Conservation (phyloP, 2,797 vertebrate species). For the Serranus cabrilla region DNA sequence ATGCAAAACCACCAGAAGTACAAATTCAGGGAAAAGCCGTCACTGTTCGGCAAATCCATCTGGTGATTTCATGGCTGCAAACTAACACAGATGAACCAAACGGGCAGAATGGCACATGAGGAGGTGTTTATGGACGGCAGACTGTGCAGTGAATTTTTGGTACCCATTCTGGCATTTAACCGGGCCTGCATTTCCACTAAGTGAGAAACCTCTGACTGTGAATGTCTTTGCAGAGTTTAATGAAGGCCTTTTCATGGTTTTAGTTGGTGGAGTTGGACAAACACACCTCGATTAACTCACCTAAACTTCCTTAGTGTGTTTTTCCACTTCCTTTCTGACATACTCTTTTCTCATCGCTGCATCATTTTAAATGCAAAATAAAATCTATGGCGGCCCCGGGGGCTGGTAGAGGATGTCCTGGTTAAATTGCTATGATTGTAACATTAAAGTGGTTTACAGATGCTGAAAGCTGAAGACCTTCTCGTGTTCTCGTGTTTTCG, state of each 20-base stretch:
- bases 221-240: slow-evolving; percentile 8
- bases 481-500: too few species aligned
- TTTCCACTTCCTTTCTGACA: not conserved
- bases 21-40: not conserved
- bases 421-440: too few species aligned
- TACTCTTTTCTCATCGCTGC: not conserved
- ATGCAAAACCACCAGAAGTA: slow-evolving; percentile 8
- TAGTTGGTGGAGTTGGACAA: slow-evolving; percentile 1
- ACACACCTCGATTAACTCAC: slow-evolving; percentile 7
- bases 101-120: slow-evolving; percentile 11
- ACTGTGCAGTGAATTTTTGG: slow-evolving; percentile 32
- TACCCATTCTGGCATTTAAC: slow-evolving; percentile 37
- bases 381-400: too few species aligned
- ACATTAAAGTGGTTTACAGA: too few species aligned
- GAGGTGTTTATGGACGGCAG: slow-evolving; percentile 40
- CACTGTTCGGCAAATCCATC: not conserved
- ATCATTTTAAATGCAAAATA: not conserved
- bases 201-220: slow-evolving; percentile 15
- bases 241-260: slow-evolving; percentile 32
- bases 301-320: not conserved
- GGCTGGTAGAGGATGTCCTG: too few species aligned
- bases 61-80: slow-evolving; percentile 24
- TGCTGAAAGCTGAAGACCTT: too few species aligned
- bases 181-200: not conserved
- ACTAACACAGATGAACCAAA: slow-evolving; percentile 32